Evolutionary conservation across 37 sponge, comb jelly and placozoan species (phyloP).

Genomic region (Crambe crambe): DNA sequence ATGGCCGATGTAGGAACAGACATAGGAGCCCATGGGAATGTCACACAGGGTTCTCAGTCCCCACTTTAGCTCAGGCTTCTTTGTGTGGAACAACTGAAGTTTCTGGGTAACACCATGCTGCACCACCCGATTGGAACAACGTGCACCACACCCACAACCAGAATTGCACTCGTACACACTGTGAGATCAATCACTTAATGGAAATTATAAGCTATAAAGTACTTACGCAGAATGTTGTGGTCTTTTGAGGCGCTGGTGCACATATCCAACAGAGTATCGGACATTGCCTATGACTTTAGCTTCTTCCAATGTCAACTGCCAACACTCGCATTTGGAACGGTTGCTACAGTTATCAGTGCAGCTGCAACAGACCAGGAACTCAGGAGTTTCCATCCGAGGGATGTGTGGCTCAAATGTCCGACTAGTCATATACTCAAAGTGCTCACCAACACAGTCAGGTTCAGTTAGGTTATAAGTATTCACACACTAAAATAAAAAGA

Average conservation of each 20-base stretch:
- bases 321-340: constrained; percentile 62
- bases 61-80: constrained; percentile 66
- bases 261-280: constrained; percentile 38
- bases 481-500: constrained; percentile 40
- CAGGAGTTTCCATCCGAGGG: constrained; percentile 15
- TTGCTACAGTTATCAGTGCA: constrained; percentile 65
- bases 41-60: constrained; percentile 85
- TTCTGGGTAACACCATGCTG: constrained; percentile 70
- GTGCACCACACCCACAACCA: constrained; percentile 62
- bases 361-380: constrained; percentile 71
- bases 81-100: constrained; percentile 80
- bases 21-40: constrained; percentile 88
- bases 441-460: constrained; percentile 10
- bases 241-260: constrained; percentile 33
- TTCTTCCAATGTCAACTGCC: constrained; percentile 66
- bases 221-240: constrained; percentile 53
- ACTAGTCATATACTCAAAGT: constrained; percentile 58
- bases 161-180: constrained; percentile 91
- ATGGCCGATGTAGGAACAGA: constrained; percentile 79
- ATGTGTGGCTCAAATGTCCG: constrained; percentile 40
- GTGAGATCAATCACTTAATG: not conserved
- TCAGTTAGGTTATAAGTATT: constrained; percentile 13
- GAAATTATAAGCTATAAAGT: not conserved
- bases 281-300: constrained; percentile 8
- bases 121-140: constrained; percentile 85